Conservation (phyloP, 2,888 invertebrate genomes). For the Clunio marinus region DNA sequence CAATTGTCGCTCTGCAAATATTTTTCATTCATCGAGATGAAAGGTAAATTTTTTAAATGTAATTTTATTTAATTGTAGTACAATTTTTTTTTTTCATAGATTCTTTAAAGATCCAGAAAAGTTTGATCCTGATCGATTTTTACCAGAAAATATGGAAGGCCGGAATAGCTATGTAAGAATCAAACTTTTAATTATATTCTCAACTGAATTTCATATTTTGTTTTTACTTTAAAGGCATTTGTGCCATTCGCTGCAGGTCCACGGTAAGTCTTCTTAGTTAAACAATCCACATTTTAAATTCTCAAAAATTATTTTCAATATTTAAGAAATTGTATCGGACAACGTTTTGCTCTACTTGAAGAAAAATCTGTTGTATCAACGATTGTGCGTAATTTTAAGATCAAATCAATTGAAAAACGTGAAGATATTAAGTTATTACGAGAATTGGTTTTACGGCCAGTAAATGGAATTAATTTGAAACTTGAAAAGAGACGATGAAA, state of each 20-base stretch:
- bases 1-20: background rate
- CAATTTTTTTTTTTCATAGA: background rate
- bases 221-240: too few species aligned
- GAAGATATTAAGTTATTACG: background rate
- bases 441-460: slow-evolving; percentile 27
- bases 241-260: slow-evolving; percentile 21
- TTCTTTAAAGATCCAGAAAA: slow-evolving; percentile 17
- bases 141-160: background rate
- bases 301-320: background rate
- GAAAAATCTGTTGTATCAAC: slow-evolving; percentile 5
- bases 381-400: slow-evolving; percentile 20
- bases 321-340: slow-evolving; percentile 6
- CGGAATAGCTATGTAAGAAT: background rate
- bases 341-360: slow-evolving; percentile 9
- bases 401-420: slow-evolving; percentile 16
- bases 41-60: background rate
- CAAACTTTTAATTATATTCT: too few species aligned
- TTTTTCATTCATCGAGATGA: slow-evolving; percentile 23
- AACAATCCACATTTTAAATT: background rate
- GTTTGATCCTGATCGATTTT: slow-evolving; percentile 32
- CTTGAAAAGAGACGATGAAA: slow-evolving; percentile 8
- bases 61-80: background rate
- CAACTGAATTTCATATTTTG: too few species aligned
- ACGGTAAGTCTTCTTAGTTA: background rate
- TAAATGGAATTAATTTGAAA: background rate